Evolutionary conservation across 2,888 invertebrate genomes (phyloP).

Genomic region (Clunio marinus): DNA sequence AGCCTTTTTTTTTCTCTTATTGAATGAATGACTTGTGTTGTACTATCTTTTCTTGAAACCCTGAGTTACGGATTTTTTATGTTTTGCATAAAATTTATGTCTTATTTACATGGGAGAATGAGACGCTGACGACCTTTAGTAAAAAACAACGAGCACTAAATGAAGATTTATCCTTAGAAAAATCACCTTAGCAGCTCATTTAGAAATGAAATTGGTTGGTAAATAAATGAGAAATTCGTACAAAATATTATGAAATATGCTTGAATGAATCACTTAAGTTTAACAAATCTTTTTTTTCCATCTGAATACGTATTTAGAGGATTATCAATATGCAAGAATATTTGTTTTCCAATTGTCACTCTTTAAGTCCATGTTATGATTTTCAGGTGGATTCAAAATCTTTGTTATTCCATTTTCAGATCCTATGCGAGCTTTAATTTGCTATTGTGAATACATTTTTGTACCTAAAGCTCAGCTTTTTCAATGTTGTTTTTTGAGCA

Average conservation of each 20-base stretch:
- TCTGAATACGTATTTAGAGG: slow-evolving; percentile 37
- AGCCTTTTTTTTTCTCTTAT: too few relatives aligned
- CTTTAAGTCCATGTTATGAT: slow-evolving; percentile 23
- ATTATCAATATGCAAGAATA: slow-evolving; percentile 36
- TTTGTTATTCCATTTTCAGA: too few relatives aligned
- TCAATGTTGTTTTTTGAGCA: neutral
- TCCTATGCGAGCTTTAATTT: too few relatives aligned
- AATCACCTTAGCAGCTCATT: too few relatives aligned
- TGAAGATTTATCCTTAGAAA: too few relatives aligned
- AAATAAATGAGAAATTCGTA: too few relatives aligned
- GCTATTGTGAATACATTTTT: too few relatives aligned
- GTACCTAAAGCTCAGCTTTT: neutral
- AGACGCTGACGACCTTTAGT: neutral
- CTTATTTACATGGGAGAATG: slow-evolving; percentile 8
- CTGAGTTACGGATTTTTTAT: slow-evolving; percentile 20
- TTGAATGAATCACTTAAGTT: neutral
- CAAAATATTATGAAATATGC: too few relatives aligned
- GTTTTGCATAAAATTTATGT: neutral
- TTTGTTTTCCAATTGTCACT: slow-evolving; percentile 34
- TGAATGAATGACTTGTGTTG: slow-evolving; percentile 14
- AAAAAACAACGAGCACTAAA: neutral
- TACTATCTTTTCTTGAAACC: slow-evolving; percentile 20
- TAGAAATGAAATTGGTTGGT: too few relatives aligned
- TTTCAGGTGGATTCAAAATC: neutral
- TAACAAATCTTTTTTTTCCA: slow-evolving; percentile 18